phyloP scores from a whole-genome alignment of 2,113 vertebrate genomes.

The Albula glossodonta region DNA sequence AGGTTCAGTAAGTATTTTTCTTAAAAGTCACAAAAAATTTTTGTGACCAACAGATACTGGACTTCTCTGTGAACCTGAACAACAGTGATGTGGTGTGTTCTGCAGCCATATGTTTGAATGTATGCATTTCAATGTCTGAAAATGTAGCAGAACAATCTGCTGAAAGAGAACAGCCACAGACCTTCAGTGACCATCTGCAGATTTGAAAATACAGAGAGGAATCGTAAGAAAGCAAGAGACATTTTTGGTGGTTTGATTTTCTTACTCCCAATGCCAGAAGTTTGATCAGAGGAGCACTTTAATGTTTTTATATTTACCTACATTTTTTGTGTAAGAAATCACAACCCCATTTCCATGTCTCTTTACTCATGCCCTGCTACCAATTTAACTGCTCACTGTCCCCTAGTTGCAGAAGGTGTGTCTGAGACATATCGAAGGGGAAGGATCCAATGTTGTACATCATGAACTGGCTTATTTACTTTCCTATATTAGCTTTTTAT shows the following conservation, averaged over 20 bases:
- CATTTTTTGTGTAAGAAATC: neutral
- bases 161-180: neutral
- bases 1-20: neutral
- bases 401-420: neutral
- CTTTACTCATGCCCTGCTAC: slow-evolving; percentile 6
- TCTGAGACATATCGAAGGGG: neutral
- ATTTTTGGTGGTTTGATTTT: slow-evolving; percentile 9
- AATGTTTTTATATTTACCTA: slow-evolving; percentile 6
- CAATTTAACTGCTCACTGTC: slow-evolving; percentile 1
- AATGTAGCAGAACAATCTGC: slow-evolving; percentile 9
- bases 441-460: neutral
- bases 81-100: neutral
- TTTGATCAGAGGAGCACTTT: slow-evolving; percentile 28
- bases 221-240: neutral
- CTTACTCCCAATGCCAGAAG: slow-evolving; percentile 3
- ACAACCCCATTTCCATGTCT: neutral
- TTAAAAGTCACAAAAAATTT: neutral
- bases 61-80: neutral
- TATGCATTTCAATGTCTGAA: slow-evolving; percentile 1
- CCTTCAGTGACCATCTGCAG: neutral
- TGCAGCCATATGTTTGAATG: slow-evolving; percentile 21
- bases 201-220: neutral
- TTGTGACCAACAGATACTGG: neutral
- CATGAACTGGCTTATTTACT: neutral
- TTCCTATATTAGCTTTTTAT: neutral